Evolutionary conservation across 2,888 invertebrate genomes (phyloP).

Genomic region (Mesorhabditis belari): DNA sequence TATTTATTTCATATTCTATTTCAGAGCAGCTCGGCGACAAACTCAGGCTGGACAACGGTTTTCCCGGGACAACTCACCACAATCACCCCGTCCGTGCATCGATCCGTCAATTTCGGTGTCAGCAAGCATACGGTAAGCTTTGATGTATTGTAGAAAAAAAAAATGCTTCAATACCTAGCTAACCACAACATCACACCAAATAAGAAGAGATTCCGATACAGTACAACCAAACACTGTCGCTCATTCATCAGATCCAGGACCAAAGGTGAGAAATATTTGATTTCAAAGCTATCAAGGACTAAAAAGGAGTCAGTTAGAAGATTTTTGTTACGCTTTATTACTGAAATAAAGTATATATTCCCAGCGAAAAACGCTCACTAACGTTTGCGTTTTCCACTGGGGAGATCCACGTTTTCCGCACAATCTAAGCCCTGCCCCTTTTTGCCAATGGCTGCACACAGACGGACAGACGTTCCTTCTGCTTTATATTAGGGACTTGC

Average conservation of each 20-base stretch:
- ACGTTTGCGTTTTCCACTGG: too few relatives aligned
- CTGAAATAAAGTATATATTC: too few relatives aligned
- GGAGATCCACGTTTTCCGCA: too few relatives aligned
- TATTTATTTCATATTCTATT: neutral
- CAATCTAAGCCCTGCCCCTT: too few relatives aligned
- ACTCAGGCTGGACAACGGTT: slow-evolving; percentile 61
- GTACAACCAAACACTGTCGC: slow-evolving; percentile 8
- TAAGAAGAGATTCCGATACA: neutral
- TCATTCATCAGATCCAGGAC: slow-evolving; percentile 53
- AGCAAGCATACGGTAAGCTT: neutral
- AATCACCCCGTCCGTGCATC: slow-evolving; percentile 17
- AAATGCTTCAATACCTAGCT: too few relatives aligned
- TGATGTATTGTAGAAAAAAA: neutral
- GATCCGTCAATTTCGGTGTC: neutral
- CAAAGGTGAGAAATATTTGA: slow-evolving; percentile 46
- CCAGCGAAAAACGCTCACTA: too few relatives aligned
- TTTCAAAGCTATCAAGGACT: too few relatives aligned
- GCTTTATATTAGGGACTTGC: too few relatives aligned
- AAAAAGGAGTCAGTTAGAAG: too few relatives aligned
- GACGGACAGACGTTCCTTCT: too few relatives aligned
- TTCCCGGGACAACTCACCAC: slow-evolving; percentile 33
- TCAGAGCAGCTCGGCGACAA: slow-evolving; percentile 29
- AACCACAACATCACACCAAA: neutral
- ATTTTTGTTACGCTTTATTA: too few relatives aligned
- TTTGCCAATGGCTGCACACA: too few relatives aligned